phyloP scores from a whole-genome alignment of 2,888 invertebrate species.

The Thysanoteuthis rhombus region DNA sequence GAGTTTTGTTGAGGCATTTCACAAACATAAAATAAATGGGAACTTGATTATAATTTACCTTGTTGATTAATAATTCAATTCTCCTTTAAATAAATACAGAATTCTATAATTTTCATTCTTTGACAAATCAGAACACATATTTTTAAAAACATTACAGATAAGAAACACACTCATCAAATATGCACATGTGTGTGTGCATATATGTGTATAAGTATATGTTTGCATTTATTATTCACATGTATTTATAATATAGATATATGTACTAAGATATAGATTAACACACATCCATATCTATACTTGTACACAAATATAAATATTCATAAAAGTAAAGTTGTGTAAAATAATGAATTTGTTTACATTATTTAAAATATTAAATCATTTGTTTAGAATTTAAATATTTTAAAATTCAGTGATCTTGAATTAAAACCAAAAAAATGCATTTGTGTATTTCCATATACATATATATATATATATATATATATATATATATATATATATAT shows the following conservation, averaged over 20 bases:
- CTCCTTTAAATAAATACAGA: background rate
- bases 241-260: background rate
- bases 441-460: background rate
- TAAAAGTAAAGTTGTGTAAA: background rate
- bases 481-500: no score
- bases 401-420: background rate
- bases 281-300: background rate
- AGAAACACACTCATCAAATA: background rate
- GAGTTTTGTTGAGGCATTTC: background rate
- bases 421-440: background rate
- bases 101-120: background rate
- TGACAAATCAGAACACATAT: background rate
- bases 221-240: background rate
- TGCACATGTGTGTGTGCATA: background rate
- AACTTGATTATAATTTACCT: background rate
- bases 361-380: background rate
- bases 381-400: conserved; percentile 12
- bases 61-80: background rate
- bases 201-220: background rate
- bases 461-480: background rate
- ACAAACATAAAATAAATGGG: background rate
- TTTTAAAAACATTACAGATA: background rate
- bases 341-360: background rate
- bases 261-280: background rate
- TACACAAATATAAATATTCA: background rate